Evolutionary conservation across 2,113 vertebrate genomes (phyloP).

Genomic region (Chauna torquata): DNA sequence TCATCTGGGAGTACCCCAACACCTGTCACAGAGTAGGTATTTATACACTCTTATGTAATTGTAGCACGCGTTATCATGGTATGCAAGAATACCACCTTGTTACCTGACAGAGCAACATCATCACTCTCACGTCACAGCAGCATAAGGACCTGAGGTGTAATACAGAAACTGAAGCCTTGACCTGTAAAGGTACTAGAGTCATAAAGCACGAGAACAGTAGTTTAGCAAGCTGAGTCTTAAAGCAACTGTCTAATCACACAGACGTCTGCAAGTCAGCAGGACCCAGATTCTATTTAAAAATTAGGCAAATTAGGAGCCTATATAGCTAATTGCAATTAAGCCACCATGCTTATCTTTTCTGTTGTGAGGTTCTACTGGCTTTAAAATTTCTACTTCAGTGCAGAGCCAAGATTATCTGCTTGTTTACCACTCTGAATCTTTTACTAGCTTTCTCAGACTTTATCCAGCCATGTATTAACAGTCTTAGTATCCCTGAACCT

Average conservation of each 20-base stretch:
- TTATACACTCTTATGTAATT: neutral
- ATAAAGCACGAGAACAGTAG: neutral
- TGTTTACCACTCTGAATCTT: neutral
- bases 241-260: neutral
- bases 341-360: neutral
- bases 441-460: neutral
- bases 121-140: neutral
- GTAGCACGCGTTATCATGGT: neutral
- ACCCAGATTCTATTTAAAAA: neutral
- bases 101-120: neutral
- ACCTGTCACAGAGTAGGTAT: neutral
- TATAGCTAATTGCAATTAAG: neutral
- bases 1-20: neutral
- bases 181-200: neutral
- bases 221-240: neutral
- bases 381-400: neutral
- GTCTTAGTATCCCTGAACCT: neutral
- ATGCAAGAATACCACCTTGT: neutral
- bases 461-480: neutral
- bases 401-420: neutral
- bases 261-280: neutral
- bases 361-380: neutral
- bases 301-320: neutral
- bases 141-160: neutral
- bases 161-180: neutral